Evolutionary conservation across 53 echinoderm and acorn worm genomes (phyloP).

Genomic region (Echinometra lucunter): DNA sequence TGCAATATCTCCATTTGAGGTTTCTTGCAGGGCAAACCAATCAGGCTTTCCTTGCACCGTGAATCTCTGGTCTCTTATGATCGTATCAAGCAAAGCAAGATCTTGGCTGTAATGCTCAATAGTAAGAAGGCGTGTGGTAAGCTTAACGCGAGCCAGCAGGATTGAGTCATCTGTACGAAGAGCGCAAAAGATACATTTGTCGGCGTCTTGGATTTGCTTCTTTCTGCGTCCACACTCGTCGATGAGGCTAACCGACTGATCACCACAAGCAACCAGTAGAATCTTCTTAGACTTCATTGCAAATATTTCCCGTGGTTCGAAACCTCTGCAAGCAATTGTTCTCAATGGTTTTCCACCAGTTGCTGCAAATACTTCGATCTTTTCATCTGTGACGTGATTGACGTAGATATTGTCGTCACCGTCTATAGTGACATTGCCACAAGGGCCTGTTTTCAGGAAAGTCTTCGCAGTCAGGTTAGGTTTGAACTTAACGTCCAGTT

Average conservation of each 20-base stretch:
- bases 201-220: neutral
- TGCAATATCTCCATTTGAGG: neutral
- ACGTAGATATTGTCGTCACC: neutral
- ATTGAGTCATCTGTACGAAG: neutral
- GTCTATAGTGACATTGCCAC: neutral
- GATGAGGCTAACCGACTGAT: neutral
- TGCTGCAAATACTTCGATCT: neutral
- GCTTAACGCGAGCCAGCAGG: neutral
- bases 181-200: neutral
- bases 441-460: neutral
- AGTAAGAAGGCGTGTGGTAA: neutral
- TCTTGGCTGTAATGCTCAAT: conserved; percentile 7
- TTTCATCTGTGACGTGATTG: neutral
- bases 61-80: neutral
- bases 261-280: neutral
- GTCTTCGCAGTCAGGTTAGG: neutral
- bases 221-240: neutral
- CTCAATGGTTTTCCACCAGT: neutral
- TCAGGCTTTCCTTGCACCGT: neutral
- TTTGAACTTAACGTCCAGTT: neutral
- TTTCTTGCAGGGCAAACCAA: neutral
- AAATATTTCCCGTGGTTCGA: neutral
- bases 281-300: neutral
- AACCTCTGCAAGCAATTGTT: neutral
- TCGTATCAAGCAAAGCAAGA: neutral